These are phyloP conservation scores for Netelia virgata DNA, from an alignment of 2,888 invertebrate genomes.

Conservation along the genomic window DNA sequence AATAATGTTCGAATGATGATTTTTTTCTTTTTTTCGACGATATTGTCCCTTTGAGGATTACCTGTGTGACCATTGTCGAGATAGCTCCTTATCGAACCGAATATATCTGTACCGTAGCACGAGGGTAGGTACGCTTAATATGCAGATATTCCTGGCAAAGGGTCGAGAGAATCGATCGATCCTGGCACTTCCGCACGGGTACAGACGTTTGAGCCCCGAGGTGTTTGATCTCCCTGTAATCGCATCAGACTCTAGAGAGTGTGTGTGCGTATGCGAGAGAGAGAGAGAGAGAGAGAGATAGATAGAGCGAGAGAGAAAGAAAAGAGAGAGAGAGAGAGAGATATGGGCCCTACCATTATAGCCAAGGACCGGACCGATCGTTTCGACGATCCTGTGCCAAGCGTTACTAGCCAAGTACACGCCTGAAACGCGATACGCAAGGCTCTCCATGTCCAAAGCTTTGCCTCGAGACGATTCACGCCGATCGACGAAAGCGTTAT, in stretches of 20 bases:
- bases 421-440: slow-evolving; percentile 18
- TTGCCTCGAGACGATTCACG: slow-evolving; percentile 47
- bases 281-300: not conserved
- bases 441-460: slow-evolving; percentile 3
- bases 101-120: not conserved
- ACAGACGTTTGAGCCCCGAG: slow-evolving; percentile 47
- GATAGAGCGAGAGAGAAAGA: not conserved
- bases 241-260: slow-evolving; percentile 23
- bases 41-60: not conserved
- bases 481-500: slow-evolving; percentile 52
- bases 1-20: too few relatives aligned
- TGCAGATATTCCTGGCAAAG: slow-evolving; percentile 24
- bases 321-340: slow-evolving; percentile 8
- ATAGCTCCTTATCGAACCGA: too few relatives aligned
- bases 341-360: not conserved
- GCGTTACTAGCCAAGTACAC: slow-evolving; percentile 20
- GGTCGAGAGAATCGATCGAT: slow-evolving; percentile 30
- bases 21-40: too few relatives aligned
- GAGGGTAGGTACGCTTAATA: not conserved
- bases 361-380: slow-evolving; percentile 14
- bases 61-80: not conserved
- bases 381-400: slow-evolving; percentile 15
- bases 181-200: slow-evolving; percentile 24
- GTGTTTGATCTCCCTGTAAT: slow-evolving; percentile 60
- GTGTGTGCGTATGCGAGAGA: not conserved